A percentile compares a stretch with the other conserved stretches of the same genome.
These are phyloP conservation scores for Lithobates sylvaticus DNA, from an alignment of 2,797 vertebrate genomes.

Conservation along the genomic window DNA sequence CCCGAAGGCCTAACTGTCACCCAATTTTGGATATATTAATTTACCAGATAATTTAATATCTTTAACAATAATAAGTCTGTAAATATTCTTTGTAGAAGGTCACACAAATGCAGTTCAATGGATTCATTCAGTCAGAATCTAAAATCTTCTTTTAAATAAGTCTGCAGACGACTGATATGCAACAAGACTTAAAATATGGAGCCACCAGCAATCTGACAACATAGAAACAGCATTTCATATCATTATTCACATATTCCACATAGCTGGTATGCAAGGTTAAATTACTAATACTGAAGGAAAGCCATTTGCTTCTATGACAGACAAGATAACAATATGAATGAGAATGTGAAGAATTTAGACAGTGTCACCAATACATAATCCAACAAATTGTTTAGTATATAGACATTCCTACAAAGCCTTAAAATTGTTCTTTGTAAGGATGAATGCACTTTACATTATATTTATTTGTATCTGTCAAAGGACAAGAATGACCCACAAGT, in stretches of 20 bases:
- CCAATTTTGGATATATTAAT: neutral
- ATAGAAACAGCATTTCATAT: constrained; percentile 47
- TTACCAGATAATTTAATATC: neutral
- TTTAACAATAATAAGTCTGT: neutral
- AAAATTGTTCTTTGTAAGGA: constrained; percentile 1
- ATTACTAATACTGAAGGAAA: constrained; percentile 55
- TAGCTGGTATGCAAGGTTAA: constrained; percentile 53
- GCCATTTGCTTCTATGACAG: constrained; percentile 40
- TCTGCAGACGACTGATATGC: constrained; percentile 39
- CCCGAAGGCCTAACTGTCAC: neutral
- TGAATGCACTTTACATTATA: neutral
- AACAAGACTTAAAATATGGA: constrained; percentile 42
- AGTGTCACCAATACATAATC: constrained; percentile 19
- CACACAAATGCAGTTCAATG: constrained; percentile 31
- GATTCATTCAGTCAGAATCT: constrained; percentile 30
- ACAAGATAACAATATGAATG: constrained; percentile 49
- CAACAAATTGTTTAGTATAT: neutral
- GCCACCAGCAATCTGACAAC: constrained; percentile 52
- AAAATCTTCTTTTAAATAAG: constrained; percentile 48
- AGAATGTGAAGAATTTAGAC: constrained; percentile 42
- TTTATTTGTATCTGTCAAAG: neutral
- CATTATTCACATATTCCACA: constrained; percentile 49
- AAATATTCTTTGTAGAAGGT: constrained; percentile 4
- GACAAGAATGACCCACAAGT: neutral
- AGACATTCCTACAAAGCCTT: neutral